phyloP scores from a whole-genome alignment of 2,113 vertebrate species.

The Hemiscyllium ocellatum region DNA sequence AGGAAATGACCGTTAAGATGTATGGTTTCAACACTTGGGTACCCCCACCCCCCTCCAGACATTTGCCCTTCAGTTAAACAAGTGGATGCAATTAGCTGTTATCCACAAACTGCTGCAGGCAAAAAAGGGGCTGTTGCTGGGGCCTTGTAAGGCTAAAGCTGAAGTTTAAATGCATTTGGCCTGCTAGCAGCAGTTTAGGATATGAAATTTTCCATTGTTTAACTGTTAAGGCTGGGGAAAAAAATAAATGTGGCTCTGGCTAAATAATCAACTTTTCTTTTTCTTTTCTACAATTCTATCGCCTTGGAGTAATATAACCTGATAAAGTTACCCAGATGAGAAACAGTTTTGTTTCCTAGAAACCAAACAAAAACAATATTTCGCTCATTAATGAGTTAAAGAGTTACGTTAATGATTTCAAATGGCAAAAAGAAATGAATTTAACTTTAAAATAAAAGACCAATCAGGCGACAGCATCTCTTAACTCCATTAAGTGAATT shows the following conservation, averaged over 20 bases:
- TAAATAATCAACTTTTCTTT: neutral
- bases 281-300: neutral
- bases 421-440: neutral
- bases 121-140: slow-evolving; percentile 51
- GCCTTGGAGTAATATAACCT: no score
- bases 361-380: neutral
- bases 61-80: slow-evolving; percentile 63
- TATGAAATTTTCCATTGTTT: slow-evolving; percentile 73
- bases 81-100: slow-evolving; percentile 67
- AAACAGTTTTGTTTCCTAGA: neutral
- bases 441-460: neutral
- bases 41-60: slow-evolving; percentile 53
- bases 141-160: slow-evolving; percentile 45
- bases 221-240: slow-evolving; percentile 48
- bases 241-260: neutral
- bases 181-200: slow-evolving; percentile 57
- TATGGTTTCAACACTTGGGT: slow-evolving; percentile 58
- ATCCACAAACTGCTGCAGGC: slow-evolving; percentile 68
- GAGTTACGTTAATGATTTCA: no score
- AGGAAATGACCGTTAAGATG: slow-evolving; percentile 73
- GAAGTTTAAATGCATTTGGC: slow-evolving; percentile 52
- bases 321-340: neutral
- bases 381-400: neutral
- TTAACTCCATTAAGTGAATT: neutral
- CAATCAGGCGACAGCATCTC: neutral